Evolutionary conservation across 2,113 vertebrate genomes (phyloP), one percentile per base, ranked within the genome.

Genomic region (Brachyhypopomus gauderio): DNA sequence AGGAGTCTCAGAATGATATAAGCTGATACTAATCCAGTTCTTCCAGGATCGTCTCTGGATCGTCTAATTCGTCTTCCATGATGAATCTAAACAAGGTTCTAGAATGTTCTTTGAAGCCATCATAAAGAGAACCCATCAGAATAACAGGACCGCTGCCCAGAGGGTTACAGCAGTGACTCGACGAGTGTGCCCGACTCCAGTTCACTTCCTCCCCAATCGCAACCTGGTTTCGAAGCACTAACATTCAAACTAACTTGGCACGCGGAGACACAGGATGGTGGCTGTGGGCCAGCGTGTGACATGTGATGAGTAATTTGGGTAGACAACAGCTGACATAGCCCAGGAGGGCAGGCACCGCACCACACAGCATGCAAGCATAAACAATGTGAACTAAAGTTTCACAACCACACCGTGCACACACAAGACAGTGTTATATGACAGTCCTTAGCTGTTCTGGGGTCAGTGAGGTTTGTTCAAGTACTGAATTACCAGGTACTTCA

Each of bases 361-460:
- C 45, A 36, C 16, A 20, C 16, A 67, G 63, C 17, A 52, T 38
- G 63, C 36, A 72, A 4, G 30, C 67, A 30, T 30, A 60, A 79
- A 72, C 67, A 60, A 34, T 62, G 70, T 55, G 41, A 79, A 23
- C 55, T 60, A 62, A 79, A 45, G 19, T 27, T 72, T 48, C 56
- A 71, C 20, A 60, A 25, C 23, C 36, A 0, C n/a, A 12, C 14
- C 17, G 14, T 11, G 22, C 5, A 19, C 6, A 30, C 19, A 36
- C 67, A 72, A 69, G n/a, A 66, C 6, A 5, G 45, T 52, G 45
- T 52, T 52, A 12, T 52, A 3, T 66, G 14, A 5, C 11, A 66
- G 4, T 19, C 4, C 25, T 34, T 30, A 20, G 64, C 30, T 63
- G 5, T 67, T 36, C 20, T 20, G 27, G 20, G 64, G 27, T 67